Conservation (phyloP, 2,888 invertebrate species). For the Podabrus alpinus region DNA sequence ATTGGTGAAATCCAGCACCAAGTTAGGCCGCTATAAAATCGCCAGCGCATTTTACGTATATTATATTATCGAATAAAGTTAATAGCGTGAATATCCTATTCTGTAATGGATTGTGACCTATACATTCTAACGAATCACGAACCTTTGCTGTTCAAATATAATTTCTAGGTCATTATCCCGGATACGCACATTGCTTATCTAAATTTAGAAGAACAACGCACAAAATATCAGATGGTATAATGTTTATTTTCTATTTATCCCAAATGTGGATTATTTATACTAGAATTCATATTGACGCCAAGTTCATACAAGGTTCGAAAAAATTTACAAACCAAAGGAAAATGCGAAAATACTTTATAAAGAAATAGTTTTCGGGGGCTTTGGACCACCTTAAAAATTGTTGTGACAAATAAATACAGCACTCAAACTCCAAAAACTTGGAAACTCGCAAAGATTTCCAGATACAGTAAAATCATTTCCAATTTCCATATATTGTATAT, state of each 20-base stretch:
- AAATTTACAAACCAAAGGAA: background rate
- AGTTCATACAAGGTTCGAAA: background rate
- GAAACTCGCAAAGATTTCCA: background rate
- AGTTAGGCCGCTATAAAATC: no score
- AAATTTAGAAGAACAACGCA: background rate
- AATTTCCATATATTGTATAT: background rate
- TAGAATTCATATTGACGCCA: background rate
- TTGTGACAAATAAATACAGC: no score
- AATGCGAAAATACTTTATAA: background rate
- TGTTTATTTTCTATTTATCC: background rate
- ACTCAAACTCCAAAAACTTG: background rate
- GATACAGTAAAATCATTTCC: background rate
- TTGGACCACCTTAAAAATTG: no score
- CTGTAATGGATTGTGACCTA: no score
- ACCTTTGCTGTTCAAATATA: no score
- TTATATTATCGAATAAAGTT: no score
- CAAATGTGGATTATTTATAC: background rate
- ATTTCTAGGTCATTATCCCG: no score
- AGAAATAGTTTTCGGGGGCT: background rate
- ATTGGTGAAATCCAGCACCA: no score
- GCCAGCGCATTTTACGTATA: no score
- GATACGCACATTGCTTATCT: background rate
- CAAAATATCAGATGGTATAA: background rate
- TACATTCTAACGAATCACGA: no score
- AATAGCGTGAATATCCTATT: no score